These are phyloP conservation scores for Netta rufina DNA, from an alignment of 2,797 vertebrate genomes.

Conservation along the genomic window DNA sequence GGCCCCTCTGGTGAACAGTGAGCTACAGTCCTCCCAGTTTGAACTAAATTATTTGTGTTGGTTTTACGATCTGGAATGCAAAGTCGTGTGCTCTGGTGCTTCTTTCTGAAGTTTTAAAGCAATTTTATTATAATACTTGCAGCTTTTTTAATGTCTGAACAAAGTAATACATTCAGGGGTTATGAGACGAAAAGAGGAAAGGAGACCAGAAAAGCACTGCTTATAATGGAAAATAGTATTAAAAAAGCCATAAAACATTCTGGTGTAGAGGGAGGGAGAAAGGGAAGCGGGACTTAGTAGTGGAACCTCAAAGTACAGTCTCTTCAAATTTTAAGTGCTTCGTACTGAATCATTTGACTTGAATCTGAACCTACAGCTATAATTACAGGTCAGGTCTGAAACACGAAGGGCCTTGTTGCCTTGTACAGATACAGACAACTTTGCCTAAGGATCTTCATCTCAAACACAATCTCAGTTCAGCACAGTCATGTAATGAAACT, in stretches of 20 bases:
- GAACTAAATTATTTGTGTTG: slow-evolving; percentile 76
- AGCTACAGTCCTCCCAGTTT: slow-evolving; percentile 63
- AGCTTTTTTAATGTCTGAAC: slow-evolving; percentile 38
- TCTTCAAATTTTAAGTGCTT: not conserved
- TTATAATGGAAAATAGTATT: slow-evolving; percentile 40
- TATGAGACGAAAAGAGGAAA: slow-evolving; percentile 19
- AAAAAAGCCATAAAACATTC: slow-evolving; percentile 6
- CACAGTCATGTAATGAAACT: not conserved
- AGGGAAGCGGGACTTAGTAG: not conserved
- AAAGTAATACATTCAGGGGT: not conserved
- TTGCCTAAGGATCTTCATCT: not conserved
- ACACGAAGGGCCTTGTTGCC: not conserved
- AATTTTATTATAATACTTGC: slow-evolving; percentile 41
- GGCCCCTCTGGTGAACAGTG: slow-evolving; percentile 66
- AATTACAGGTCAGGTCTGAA: not conserved
- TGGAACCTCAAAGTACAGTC: not conserved
- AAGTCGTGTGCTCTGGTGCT: slow-evolving; percentile 41
- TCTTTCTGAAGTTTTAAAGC: slow-evolving; percentile 60
- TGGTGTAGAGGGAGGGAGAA: not conserved
- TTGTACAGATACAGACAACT: not conserved
- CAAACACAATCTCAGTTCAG: not conserved
- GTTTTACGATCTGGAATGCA: slow-evolving; percentile 70
- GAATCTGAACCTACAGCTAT: not conserved
- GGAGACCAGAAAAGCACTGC: slow-evolving; percentile 12
- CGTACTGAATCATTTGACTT: not conserved